Base-by-base conservation (phyloP, 2,888 invertebrate species). In the Hydrotaea cyrtoneurina region DNA sequence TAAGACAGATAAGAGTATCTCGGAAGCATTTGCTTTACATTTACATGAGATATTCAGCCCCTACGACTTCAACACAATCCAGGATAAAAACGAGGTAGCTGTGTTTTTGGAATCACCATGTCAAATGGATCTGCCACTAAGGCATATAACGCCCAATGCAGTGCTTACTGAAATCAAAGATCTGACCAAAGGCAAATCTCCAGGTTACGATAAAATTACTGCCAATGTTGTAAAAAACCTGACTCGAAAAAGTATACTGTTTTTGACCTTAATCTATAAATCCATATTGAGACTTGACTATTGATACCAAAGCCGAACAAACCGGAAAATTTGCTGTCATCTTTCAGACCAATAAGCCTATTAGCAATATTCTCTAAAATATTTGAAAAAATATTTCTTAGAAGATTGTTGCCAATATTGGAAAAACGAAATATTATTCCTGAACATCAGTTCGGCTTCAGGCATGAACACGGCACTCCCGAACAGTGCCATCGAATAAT, bases 371-470 rank as follows among this genome's bases (percentile, higher is more conserved):
- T 46, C 46, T 36, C 36, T 8, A 36, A 53, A 55, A 55, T 83
- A 66, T 79, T 76, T 57, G 64, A 79, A 50, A 64, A 19, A 76
- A 62, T 72, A 55, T 57, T 76, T n/a, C 13, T 79, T 1, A 78
- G 19, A 66, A 78, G 73, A 78, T 73, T 62, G 13, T 79, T 31
- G 17, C 21, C 69, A 13, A 57, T 50, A 8, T 43, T 72, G 3
- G 72, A 78, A 19, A 26, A 21, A 39, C 36, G 39, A 1, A 78
- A 78, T 3, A 78, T 72, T 19, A 72, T 78, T 59, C 78, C 72
- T n/a, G n/a, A n/a, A n/a, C n/a, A n/a, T n/a, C n/a, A n/a, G n/a
- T n/a, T n/a, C n/a, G n/a, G n/a, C n/a, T 62, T 78, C 23, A 78
- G 64, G 5, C 36, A 64, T 64, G 36, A 66, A 36, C 66, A 66